phyloP scores from a whole-genome alignment of 1,140 invertebrate genomes.

The Micrasema minimum region DNA sequence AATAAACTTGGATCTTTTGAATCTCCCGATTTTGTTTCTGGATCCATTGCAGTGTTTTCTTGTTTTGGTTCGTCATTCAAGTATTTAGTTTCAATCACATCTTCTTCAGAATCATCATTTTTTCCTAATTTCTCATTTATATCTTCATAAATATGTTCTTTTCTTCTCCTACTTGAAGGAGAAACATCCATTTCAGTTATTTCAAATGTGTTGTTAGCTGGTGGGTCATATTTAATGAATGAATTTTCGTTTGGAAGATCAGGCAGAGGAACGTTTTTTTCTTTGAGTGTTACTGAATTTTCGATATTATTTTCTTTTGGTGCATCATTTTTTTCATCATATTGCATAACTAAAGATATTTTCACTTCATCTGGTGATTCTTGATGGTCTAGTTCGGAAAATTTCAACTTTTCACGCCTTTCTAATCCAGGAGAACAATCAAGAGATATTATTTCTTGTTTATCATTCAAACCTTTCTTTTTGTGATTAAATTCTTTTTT shows the following conservation, averaged over 20 bases:
- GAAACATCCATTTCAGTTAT: conserved; percentile 56
- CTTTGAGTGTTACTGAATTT: too few species aligned
- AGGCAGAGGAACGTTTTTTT: too few species aligned
- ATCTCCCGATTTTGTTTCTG: conserved; percentile 44
- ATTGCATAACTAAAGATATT: conserved; percentile 47
- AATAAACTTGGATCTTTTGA: conserved; percentile 52
- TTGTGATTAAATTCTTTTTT: conserved; percentile 64
- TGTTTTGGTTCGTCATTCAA: conserved; percentile 53
- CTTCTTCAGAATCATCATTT: conserved; percentile 47
- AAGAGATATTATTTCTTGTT: conserved; percentile 63
- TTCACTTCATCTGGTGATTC: conserved; percentile 33
- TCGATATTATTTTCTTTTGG: conserved; percentile 52
- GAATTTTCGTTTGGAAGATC: too few species aligned
- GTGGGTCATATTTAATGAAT: too few species aligned
- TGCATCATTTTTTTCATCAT: conserved; percentile 25
- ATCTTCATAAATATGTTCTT: conserved; percentile 71
- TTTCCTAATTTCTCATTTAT: conserved; percentile 60
- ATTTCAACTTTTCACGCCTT: conserved; percentile 57
- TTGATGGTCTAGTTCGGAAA: conserved; percentile 25
- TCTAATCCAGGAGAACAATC: conserved; percentile 64
- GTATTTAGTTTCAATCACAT: conserved; percentile 53
- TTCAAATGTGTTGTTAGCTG: too few species aligned
- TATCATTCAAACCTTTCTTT: conserved; percentile 60
- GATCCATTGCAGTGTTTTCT: conserved; percentile 53
- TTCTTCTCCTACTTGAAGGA: conserved; percentile 60